Evolutionary conservation across 2,888 invertebrate genomes (phyloP), one percentile per base, ranked within the genome.

Genomic region (Leucophora obtusa): DNA sequence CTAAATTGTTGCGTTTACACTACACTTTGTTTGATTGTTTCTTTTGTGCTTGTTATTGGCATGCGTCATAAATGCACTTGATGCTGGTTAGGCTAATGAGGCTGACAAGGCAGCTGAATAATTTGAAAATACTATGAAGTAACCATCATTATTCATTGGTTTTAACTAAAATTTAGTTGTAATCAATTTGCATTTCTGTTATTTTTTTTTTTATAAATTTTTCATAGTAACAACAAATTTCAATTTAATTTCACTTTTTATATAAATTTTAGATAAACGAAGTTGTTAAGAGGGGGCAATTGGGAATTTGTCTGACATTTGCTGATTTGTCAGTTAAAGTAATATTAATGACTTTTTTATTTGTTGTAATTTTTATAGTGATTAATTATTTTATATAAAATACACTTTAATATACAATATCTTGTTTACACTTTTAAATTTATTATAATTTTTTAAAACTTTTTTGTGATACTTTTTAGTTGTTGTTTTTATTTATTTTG

Each of bases 31-130:
- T 9, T 38, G 10, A 2, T 38, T 38, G 2, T 47, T 47, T 47
- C 5, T 47, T 5, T 28, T 35, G 69, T 72, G 71, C 7, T 60
- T 72, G 77, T 66, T 71, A 71, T 71, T 78, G 77, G 72, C 77
- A 72, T 71, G 71, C 66, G 51, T 78, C 77, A 68, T 21, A 78
- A 71, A 71, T 68, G n/a, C 72, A 78, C 66, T 78, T 78, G 70
- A n/a, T n/a, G 43, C n/a, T 47, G 14, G 10, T 47, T n/a, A 47
- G n/a, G 43, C 43, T n/a, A 14, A 6, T 14, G 14, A 9, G 11
- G 43, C 43, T 43, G n/a, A n/a, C n/a, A n/a, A n/a, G n/a, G n/a
- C n/a, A n/a, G n/a, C n/a, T n/a, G n/a, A n/a, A n/a, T n/a, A 2
- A 14, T 43, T 5, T 14, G 4, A 43, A 14, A 43, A 43, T 43